These are phyloP conservation scores for Colletes gigas DNA, from an alignment of 1,140 invertebrate genomes.

Conservation along the genomic window DNA sequence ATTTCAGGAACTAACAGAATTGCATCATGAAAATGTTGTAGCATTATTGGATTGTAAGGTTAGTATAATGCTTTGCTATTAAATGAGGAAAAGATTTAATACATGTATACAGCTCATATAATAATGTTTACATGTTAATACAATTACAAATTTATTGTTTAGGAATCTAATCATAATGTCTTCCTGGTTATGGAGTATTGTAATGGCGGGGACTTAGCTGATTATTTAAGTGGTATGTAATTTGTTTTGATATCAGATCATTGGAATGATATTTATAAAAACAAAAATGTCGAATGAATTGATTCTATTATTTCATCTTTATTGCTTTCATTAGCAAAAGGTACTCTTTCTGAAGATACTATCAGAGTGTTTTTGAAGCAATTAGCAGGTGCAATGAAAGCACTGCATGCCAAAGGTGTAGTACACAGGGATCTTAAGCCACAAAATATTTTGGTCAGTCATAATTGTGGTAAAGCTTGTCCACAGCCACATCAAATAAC, in stretches of 20 bases:
- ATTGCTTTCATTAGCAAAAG: slow-evolving; percentile 84
- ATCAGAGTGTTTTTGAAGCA: slow-evolving; percentile 97
- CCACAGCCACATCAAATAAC: slow-evolving; percentile 95
- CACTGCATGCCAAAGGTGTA: slow-evolving; percentile 97
- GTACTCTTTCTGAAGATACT: slow-evolving; percentile 97
- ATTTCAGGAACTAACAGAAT: slow-evolving; percentile 93
- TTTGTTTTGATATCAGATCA: slow-evolving; percentile 14
- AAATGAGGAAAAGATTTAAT: not conserved
- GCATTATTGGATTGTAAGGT: slow-evolving; percentile 96
- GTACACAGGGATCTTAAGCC: slow-evolving; percentile 99
- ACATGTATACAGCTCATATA: slow-evolving; percentile 2
- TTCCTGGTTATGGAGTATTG: slow-evolving; percentile 99
- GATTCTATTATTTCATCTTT: slow-evolving; percentile 41
- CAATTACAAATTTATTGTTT: slow-evolving; percentile 50
- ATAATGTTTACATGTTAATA: slow-evolving; percentile 25
- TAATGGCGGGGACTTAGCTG: slow-evolving; percentile 98
- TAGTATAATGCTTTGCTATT: slow-evolving; percentile 48
- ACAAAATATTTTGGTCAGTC: slow-evolving; percentile 96
- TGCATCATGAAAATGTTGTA: slow-evolving; percentile 99
- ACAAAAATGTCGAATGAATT: slow-evolving; percentile 21
- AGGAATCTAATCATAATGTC: slow-evolving; percentile 95
- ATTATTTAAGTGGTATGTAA: slow-evolving; percentile 93
- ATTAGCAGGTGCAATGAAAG: slow-evolving; percentile 98
- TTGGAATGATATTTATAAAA: not conserved
- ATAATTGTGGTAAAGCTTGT: slow-evolving; percentile 88